These are phyloP conservation scores for Blastobasis adustella DNA, from an alignment of 2,888 invertebrate species.

Conservation along the genomic window DNA sequence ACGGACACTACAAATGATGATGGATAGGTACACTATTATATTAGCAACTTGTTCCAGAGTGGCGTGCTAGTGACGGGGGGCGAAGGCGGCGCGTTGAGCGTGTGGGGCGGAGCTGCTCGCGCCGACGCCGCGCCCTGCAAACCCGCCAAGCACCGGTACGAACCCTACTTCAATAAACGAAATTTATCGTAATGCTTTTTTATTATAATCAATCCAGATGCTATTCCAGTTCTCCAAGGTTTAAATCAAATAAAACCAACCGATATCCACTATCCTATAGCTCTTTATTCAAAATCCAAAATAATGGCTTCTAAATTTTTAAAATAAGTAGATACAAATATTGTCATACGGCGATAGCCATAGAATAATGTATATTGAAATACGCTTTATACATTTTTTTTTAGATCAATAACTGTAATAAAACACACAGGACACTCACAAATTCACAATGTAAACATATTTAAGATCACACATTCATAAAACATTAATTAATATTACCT, in stretches of 20 bases:
- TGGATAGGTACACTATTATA: not conserved
- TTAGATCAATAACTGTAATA: slow-evolving; percentile 1
- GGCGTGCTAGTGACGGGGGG: slow-evolving; percentile 81
- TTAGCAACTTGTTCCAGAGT: slow-evolving; percentile 47
- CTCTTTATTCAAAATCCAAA: slow-evolving; percentile 42
- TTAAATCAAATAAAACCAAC: slow-evolving; percentile 15
- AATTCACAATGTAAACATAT: not conserved
- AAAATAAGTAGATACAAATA: slow-evolving; percentile 6
- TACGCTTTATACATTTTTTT: not conserved
- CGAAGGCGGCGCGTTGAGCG: slow-evolving; percentile 79
- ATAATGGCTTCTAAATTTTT: slow-evolving; percentile 26
- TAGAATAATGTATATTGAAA: not conserved
- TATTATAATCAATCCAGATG: too few relatives aligned
- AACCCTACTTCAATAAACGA: slow-evolving; percentile 38
- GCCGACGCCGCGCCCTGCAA: slow-evolving; percentile 19
- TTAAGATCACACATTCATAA: not conserved
- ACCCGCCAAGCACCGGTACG: slow-evolving; percentile 37
- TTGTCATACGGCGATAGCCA: not conserved
- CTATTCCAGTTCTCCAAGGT: too few relatives aligned
- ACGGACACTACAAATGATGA: too few relatives aligned
- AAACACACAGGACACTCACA: not conserved
- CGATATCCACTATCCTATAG: slow-evolving; percentile 27
- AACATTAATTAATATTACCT: not conserved
- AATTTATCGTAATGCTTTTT: too few relatives aligned
- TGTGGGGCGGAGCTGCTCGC: slow-evolving; percentile 65